phyloP scores from a whole-genome alignment of 2,113 vertebrate species.

The Ictalurus furcatus region DNA sequence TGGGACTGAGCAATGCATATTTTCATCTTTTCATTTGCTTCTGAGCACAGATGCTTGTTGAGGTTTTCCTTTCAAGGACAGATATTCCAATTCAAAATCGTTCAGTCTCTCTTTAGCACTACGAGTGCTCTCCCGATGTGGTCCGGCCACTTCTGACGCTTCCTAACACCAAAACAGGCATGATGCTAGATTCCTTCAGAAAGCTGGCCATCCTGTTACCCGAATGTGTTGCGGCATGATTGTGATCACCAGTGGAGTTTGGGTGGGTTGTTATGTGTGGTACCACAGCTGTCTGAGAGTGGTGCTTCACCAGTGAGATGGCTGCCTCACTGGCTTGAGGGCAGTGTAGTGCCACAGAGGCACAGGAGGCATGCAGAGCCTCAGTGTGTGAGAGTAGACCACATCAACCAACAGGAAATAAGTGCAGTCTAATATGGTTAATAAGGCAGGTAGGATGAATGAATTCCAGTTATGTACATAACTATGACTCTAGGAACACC shows the following conservation, averaged over 20 bases:
- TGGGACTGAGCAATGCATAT: neutral
- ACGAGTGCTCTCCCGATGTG: neutral
- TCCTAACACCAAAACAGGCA: neutral
- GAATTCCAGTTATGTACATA: neutral
- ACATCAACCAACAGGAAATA: too few species aligned
- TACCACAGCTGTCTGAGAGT: neutral
- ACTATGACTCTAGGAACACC: neutral
- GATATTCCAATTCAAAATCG: neutral
- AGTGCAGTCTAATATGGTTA: too few species aligned
- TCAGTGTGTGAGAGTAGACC: too few species aligned
- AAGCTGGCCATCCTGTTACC: neutral
- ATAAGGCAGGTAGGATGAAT: too few species aligned
- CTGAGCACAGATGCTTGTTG: neutral
- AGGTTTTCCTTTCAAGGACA: neutral
- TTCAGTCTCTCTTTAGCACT: neutral
- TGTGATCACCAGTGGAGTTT: neutral
- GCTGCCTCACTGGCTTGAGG: neutral
- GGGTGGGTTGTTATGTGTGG: neutral
- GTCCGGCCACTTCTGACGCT: neutral
- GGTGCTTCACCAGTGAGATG: neutral
- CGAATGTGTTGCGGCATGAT: neutral
- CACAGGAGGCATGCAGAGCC: too few species aligned
- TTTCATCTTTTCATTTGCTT: neutral
- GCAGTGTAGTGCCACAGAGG: neutral
- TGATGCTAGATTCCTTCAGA: neutral